These are phyloP conservation scores for Girardinus metallicus DNA, from an alignment of 2,797 vertebrate species.

Conservation along the genomic window DNA sequence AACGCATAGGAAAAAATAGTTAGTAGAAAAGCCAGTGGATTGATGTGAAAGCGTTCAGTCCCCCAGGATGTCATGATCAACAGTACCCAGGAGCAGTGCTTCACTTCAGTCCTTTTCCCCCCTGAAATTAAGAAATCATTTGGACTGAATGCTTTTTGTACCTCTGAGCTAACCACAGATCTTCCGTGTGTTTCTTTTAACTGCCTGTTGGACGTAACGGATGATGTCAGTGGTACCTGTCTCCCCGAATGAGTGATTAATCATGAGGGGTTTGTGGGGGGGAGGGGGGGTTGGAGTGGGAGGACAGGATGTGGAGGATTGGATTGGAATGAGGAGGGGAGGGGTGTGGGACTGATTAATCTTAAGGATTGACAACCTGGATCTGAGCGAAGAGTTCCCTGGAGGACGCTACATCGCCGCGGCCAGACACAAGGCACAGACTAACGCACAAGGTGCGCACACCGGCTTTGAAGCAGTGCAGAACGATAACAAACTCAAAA, in stretches of 20 bases:
- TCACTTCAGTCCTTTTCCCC: background rate
- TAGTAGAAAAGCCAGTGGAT: background rate
- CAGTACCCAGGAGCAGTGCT: background rate
- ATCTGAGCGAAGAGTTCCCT: constrained; percentile 58
- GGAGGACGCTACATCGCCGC: constrained; percentile 52
- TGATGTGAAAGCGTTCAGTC: background rate
- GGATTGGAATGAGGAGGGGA: constrained; percentile 63
- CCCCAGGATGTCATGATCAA: background rate
- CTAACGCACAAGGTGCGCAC: background rate
- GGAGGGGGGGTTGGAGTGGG: constrained; percentile 33
- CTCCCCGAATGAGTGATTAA: constrained; percentile 72
- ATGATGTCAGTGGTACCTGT: constrained; percentile 68
- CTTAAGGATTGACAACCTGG: constrained; percentile 67
- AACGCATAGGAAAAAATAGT: background rate
- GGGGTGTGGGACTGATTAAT: constrained; percentile 72
- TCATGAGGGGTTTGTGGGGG: constrained; percentile 44
- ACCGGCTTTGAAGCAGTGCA: background rate
- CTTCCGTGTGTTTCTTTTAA: constrained; percentile 21
- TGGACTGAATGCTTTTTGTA: background rate
- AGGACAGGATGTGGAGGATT: constrained; percentile 51
- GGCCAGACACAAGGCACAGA: constrained; percentile 13
- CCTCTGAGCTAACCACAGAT: constrained; percentile 4
- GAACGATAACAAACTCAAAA: background rate
- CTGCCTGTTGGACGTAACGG: constrained; percentile 19
- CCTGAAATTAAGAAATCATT: background rate